phyloP scores from a whole-genome alignment of 2,113 vertebrate species.

The Silurus meridionalis region DNA sequence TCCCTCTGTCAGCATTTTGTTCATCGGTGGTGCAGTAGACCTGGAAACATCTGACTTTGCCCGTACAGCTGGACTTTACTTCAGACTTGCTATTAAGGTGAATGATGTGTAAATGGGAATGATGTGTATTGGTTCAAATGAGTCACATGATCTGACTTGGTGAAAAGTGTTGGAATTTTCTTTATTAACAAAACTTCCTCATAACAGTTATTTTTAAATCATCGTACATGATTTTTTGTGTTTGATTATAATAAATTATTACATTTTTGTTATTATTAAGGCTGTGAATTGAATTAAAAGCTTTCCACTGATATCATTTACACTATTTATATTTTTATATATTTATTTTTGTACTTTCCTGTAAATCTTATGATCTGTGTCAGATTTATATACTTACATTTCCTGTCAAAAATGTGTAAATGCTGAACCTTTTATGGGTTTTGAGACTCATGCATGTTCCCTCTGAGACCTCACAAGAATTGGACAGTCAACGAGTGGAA shows the following conservation, averaged over 20 bases:
- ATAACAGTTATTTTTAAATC: not conserved
- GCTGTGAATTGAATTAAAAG: not conserved
- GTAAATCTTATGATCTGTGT: not conserved
- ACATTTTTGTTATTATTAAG: not conserved
- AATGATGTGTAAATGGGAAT: not conserved
- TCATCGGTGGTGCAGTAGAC: constrained; percentile 72
- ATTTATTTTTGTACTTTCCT: not conserved
- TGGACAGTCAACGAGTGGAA: no score
- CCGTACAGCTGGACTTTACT: constrained; percentile 72
- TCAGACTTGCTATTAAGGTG: constrained; percentile 71
- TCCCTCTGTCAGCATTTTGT: constrained; percentile 63
- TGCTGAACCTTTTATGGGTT: no score
- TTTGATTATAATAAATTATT: not conserved
- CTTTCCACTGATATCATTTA: not conserved
- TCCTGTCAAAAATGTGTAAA: no score
- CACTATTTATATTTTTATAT: no score
- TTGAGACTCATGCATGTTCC: no score
- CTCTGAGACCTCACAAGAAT: no score
- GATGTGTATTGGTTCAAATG: not conserved
- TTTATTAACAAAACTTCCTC: not conserved
- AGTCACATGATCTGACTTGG: not conserved
- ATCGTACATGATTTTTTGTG: not conserved
- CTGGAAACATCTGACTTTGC: constrained; percentile 74
- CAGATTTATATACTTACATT: no score
- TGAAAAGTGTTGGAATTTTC: not conserved